Base-by-base conservation (phyloP, 2,113 vertebrate species). In the Upupa epops region DNA sequence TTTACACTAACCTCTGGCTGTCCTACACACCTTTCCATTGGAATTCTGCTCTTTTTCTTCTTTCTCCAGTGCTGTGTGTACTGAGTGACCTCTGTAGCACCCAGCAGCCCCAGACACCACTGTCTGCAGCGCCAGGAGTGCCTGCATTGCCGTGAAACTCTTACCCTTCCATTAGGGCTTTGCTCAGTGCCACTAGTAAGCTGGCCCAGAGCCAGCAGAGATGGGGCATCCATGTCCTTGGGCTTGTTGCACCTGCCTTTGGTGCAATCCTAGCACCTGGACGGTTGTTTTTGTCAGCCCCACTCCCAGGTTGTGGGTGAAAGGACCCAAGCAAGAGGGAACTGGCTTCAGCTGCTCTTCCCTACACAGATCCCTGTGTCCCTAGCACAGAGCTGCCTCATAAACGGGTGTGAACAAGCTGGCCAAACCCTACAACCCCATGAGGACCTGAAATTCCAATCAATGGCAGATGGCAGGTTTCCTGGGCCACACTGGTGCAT, bases 231-330 rank as follows among this genome's bases (percentile, higher is more conserved):
- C 51, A 34, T 4, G 2, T 64, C 37, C n/a, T 29, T 54, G 20
- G 49, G 49, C 26, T 69, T 68, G 17, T 5, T 46, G 55, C 34
- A n/a, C 24, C 73, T 48, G 66, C 40, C 54, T 88, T 32, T 68
- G 60, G 11, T 55, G 59, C 0, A 0, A 63, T 49, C 14, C 0
- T 11, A 55, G 90, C 2, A 4, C 25, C 37, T 2, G 1, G 28
- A 64, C 37, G 77, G 45, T 22, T 55, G 69, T 14, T 64, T 64
- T 64, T 69, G 13, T 5, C 5, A 71, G 66, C 78, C 51, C 36
- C 81, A 29, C 34, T 54, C 59, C 66, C 4, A 4, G 22, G 31
- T 48, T 78, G 51, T 17, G 21, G 52, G 25, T 5, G 9, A n/a
- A 11, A 61, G 36, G 28, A 46, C 48, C 28, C 21, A 51, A 48